phyloP scores from a whole-genome alignment of 2,113 vertebrate genomes.

The Apaloderma vittatum region DNA sequence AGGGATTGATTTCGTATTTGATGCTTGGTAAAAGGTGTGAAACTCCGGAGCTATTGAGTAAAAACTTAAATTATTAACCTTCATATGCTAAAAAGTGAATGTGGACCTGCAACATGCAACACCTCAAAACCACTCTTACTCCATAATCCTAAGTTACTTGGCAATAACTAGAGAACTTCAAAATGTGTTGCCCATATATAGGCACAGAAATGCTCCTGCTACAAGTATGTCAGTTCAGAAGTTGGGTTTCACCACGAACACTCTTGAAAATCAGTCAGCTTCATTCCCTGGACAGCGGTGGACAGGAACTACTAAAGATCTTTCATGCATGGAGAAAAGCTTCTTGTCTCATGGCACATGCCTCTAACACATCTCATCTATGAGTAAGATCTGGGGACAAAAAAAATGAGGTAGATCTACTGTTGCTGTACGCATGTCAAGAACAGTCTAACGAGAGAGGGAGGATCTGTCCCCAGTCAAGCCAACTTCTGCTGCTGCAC shows the following conservation, averaged over 20 bases:
- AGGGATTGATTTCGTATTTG: neutral
- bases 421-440: neutral
- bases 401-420: neutral
- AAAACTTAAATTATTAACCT: neutral
- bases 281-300: neutral
- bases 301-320: neutral
- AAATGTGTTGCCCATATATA: neutral
- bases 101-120: neutral
- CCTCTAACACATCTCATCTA: neutral
- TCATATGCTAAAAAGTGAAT: neutral
- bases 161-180: neutral
- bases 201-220: neutral
- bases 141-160: neutral
- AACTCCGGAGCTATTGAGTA: neutral
- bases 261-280: neutral
- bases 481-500: neutral
- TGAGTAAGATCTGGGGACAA: neutral
- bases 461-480: neutral
- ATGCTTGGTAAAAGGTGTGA: neutral
- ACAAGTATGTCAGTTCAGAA: accelerated
- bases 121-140: neutral
- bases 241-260: neutral
- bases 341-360: neutral
- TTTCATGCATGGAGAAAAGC: neutral
- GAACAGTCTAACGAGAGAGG: neutral